Evolutionary conservation across 1,140 invertebrate species (phyloP).

Genomic region (Brachystomella parvula): DNA sequence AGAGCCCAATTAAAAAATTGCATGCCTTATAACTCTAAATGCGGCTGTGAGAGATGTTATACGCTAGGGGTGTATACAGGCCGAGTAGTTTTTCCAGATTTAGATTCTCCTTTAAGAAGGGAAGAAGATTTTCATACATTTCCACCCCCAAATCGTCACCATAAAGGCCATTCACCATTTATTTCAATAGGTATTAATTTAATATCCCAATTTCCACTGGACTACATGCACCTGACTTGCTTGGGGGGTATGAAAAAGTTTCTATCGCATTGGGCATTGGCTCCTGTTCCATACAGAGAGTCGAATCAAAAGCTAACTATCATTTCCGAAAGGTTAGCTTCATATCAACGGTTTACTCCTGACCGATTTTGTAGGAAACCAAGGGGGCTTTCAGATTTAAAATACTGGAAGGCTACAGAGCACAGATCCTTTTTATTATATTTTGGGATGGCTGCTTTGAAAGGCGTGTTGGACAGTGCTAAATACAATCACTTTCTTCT

Average conservation of each 20-base stretch:
- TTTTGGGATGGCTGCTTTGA: conserved; percentile 19
- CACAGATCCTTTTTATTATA: conserved; percentile 28
- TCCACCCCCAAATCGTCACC: background rate
- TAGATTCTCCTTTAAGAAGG: background rate
- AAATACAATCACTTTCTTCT: conserved; percentile 43
- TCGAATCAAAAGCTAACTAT: background rate
- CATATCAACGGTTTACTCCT: conserved; percentile 1
- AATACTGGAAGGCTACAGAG: conserved; percentile 32
- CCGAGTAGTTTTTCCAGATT: conserved; percentile 11
- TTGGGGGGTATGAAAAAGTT: conserved; percentile 37
- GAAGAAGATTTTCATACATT: background rate
- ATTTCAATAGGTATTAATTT: background rate
- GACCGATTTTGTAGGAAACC: conserved; percentile 27
- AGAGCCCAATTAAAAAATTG: conserved; percentile 20
- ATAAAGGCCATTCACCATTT: background rate
- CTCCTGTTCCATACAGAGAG: conserved; percentile 7
- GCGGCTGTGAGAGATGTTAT: conserved; percentile 42
- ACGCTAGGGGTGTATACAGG: conserved; percentile 34
- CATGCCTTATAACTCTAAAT: conserved; percentile 37
- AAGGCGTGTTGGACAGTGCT: background rate
- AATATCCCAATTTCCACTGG: background rate
- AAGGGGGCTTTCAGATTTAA: conserved; percentile 17
- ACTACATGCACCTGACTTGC: conserved; percentile 17
- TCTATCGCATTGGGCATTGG: conserved; percentile 38
- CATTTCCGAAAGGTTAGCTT: conserved; percentile 6